Evolutionary conservation across 2,113 vertebrate genomes (phyloP).

Genomic region (Scophthalmus maximus): DNA sequence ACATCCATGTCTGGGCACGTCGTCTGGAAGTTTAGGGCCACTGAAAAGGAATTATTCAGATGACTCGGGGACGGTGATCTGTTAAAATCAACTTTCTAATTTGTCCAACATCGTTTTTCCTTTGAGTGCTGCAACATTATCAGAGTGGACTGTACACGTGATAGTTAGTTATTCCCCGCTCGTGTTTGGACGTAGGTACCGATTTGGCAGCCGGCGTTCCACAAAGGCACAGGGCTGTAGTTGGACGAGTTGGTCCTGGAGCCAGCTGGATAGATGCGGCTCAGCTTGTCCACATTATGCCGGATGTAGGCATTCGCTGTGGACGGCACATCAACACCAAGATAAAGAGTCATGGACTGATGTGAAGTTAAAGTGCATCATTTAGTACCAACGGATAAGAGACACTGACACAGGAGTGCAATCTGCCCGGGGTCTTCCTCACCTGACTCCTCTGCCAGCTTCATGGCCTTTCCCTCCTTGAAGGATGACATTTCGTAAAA

Average conservation of each 20-base stretch:
- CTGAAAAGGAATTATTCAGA: not conserved
- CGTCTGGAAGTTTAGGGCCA: conserved; percentile 97
- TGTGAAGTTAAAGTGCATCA: not conserved
- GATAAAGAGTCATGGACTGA: not conserved
- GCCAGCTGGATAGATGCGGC: conserved; percentile 91
- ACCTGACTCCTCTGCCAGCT: conserved; percentile 90
- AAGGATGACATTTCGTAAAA: conserved; percentile 95
- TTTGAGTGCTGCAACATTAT: not conserved
- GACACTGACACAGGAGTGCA: not conserved
- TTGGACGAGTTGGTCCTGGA: conserved; percentile 94
- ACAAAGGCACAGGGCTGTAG: conserved; percentile 90
- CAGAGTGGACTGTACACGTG: not conserved
- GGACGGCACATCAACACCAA: not conserved
- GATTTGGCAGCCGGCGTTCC: conserved; percentile 94
- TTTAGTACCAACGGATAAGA: not conserved
- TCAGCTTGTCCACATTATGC: conserved; percentile 90
- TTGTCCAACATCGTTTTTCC: not conserved
- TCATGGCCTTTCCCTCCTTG: conserved; percentile 87
- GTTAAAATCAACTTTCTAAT: not conserved
- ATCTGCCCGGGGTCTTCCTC: conserved; percentile 1
- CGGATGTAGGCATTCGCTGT: conserved; percentile 86
- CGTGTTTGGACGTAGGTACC: conserved; percentile 76
- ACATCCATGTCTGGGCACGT: conserved; percentile 89
- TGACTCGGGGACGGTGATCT: not conserved
- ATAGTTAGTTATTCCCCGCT: not conserved